Evolutionary conservation across 2,113 vertebrate species (phyloP).

Genomic region (Lates calcarifer): DNA sequence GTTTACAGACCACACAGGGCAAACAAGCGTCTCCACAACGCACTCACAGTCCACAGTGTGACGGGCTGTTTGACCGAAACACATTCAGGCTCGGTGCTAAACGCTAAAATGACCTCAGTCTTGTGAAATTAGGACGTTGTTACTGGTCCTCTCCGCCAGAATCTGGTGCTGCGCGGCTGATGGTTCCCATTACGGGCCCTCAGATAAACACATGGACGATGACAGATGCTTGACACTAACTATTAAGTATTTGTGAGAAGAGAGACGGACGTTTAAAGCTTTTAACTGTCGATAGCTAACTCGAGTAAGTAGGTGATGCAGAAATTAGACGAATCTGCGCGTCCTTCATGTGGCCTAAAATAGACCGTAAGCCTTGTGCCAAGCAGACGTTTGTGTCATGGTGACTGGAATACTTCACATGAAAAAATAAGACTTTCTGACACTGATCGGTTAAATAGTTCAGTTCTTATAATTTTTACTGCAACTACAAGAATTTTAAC

Average conservation of each 20-base stretch:
- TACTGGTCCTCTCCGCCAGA: conserved; percentile 15
- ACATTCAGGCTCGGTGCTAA: conserved; percentile 8
- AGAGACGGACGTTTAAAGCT: conserved; percentile 46
- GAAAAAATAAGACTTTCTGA: not conserved
- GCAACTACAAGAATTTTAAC: not conserved
- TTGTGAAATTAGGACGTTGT: conserved; percentile 1
- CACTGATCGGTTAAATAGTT: not conserved
- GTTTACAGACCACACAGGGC: conserved; percentile 64
- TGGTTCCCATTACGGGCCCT: conserved; percentile 69
- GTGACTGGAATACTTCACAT: not conserved
- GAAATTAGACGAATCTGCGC: conserved; percentile 21
- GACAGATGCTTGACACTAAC: conserved; percentile 75
- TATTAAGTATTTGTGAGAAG: conserved; percentile 49
- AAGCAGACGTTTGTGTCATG: not conserved
- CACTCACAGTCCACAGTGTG: conserved; percentile 44
- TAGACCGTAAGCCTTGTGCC: not conserved
- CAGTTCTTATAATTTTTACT: not conserved
- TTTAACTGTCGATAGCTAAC: no score
- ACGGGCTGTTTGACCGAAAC: conserved; percentile 50
- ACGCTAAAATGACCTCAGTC: conserved; percentile 25
- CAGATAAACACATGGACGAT: conserved; percentile 72
- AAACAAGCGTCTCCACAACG: conserved; percentile 58
- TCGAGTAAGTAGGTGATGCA: conserved; percentile 37
- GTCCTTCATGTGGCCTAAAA: conserved; percentile 38
- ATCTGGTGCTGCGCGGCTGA: conserved; percentile 47